Evolutionary conservation across 2,888 invertebrate species (phyloP).

Genomic region (Auanema sp.): DNA sequence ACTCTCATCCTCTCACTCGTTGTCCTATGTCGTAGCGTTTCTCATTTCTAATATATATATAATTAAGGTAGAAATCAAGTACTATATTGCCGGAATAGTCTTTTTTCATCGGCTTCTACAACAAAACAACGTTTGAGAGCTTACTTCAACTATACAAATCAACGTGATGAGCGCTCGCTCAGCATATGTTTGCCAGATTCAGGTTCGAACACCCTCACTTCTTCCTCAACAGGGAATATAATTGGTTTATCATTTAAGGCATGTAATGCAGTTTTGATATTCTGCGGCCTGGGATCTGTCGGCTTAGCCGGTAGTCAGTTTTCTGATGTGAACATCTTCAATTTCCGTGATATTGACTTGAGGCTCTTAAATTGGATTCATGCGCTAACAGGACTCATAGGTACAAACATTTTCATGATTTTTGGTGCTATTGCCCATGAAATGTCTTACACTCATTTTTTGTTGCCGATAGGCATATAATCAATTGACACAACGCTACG

Average conservation of each 20-base stretch:
- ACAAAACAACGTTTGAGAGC: too few relatives aligned
- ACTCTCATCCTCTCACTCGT: too few relatives aligned
- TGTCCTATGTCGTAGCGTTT: too few relatives aligned
- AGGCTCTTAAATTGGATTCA: conserved; percentile 60
- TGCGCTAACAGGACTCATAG: conserved; percentile 54
- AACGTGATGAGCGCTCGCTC: conserved; percentile 45
- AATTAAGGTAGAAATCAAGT: too few relatives aligned
- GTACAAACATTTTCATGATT: conserved; percentile 20
- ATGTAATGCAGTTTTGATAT: conserved; percentile 57
- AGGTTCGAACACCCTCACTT: conserved; percentile 26
- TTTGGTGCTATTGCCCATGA: conserved; percentile 1
- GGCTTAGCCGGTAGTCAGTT: conserved; percentile 62
- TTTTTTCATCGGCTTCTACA: too few relatives aligned
- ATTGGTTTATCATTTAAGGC: conserved; percentile 28
- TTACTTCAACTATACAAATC: conserved; percentile 7
- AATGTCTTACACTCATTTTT: background rate
- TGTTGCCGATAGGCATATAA: too few relatives aligned
- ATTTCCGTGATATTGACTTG: conserved; percentile 61
- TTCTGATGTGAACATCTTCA: conserved; percentile 56
- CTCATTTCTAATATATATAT: too few relatives aligned
- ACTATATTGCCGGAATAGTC: too few relatives aligned
- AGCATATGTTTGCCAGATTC: conserved; percentile 54
- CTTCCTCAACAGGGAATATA: background rate
- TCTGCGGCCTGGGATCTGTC: conserved; percentile 53
- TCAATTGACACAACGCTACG: too few relatives aligned